Evolutionary conservation across 2,888 invertebrate species (phyloP).

Genomic region (Monochamus alternatus): DNA sequence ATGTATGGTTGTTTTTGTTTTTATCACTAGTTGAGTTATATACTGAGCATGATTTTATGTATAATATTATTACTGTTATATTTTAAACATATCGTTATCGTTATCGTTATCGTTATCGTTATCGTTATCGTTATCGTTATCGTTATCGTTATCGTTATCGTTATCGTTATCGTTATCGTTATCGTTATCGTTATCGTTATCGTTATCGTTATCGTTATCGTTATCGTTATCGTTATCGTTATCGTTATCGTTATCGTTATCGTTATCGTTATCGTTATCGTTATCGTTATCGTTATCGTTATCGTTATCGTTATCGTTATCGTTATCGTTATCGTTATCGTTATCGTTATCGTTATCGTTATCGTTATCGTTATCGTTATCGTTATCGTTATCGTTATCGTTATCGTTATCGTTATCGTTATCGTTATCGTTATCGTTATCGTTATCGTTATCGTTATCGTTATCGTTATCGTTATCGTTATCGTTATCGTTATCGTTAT

Average conservation of each 20-base stretch:
- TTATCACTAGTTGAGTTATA: no score
- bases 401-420: slow-evolving; percentile 18
- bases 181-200: slow-evolving; percentile 5
- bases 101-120: no score
- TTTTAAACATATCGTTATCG: no score
- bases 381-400: slow-evolving; percentile 17
- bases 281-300: slow-evolving; percentile 9
- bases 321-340: slow-evolving; percentile 16
- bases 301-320: slow-evolving; percentile 11
- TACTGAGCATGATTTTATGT: no score
- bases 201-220: slow-evolving; percentile 9
- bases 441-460: slow-evolving; percentile 17
- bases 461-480: slow-evolving; percentile 18
- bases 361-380: slow-evolving; percentile 16
- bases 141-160: no score
- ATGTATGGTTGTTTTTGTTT: no score
- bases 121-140: no score
- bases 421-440: slow-evolving; percentile 16
- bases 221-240: slow-evolving; percentile 9
- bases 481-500: slow-evolving; percentile 16
- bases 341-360: slow-evolving; percentile 18
- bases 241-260: slow-evolving; percentile 9
- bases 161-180: no score
- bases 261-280: slow-evolving; percentile 9
- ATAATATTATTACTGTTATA: no score